A percentile compares a stretch with the other conserved stretches of the same genome.
Evolutionary conservation across 2,113 vertebrate genomes (phyloP).

Genomic region (cattle (Bos taurus)): ARS-UCD2.0 NC_037336.1:99376001-99376500

Average conservation of each 20-base stretch:
- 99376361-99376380: background rate
- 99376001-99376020: background rate
- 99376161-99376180: background rate
- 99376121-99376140: background rate
- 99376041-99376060: background rate
- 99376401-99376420: accelerated
- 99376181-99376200: background rate
- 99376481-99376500: background rate
- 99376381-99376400: background rate
- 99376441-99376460: background rate
- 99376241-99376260: background rate
- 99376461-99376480: background rate
- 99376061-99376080: accelerated
- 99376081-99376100: background rate
- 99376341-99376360: background rate
- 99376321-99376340: background rate
- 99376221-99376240: background rate
- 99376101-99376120: background rate
- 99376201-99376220: background rate
- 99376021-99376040: too few species aligned
- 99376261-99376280: background rate
- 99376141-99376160: background rate
- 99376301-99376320: background rate
- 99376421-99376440: background rate
- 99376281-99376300: background rate